phyloP scores from a whole-genome alignment of 2,113 vertebrate species.

The Phrynosoma platyrhinos region DNA sequence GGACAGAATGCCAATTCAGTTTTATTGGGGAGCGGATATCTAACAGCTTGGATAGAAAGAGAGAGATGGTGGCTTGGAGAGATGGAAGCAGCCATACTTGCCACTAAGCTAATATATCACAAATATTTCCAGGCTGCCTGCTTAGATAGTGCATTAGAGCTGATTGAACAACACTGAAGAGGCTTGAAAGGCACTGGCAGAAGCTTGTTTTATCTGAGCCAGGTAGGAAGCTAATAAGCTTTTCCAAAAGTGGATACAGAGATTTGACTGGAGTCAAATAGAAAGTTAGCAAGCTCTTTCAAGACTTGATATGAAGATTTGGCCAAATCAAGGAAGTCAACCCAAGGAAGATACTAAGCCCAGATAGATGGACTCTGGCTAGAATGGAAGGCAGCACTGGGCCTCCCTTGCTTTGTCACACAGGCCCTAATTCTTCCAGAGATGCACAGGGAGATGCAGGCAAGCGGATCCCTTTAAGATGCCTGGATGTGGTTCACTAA shows the following conservation, averaged over 20 bases:
- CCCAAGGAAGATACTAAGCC: background rate
- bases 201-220: background rate
- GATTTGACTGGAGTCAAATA: background rate
- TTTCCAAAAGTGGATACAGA: background rate
- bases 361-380: too few relatives aligned
- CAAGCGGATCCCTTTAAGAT: background rate
- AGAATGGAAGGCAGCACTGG: too few relatives aligned
- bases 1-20: background rate
- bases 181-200: background rate
- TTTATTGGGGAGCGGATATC: background rate
- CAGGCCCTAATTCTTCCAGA: too few relatives aligned
- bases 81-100: too few relatives aligned
- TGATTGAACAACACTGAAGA: background rate
- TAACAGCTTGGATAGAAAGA: background rate
- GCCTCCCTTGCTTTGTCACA: background rate
- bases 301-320: background rate
- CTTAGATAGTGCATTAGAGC: background rate
- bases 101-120: too few relatives aligned
- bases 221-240: background rate
- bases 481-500: background rate
- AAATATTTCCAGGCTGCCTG: background rate
- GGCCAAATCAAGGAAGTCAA: background rate
- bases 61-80: background rate
- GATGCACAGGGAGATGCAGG: background rate
- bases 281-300: background rate